Conservation (phyloP, 2,113 vertebrate genomes). For the Craseonycteris thonglongyai region DNA sequence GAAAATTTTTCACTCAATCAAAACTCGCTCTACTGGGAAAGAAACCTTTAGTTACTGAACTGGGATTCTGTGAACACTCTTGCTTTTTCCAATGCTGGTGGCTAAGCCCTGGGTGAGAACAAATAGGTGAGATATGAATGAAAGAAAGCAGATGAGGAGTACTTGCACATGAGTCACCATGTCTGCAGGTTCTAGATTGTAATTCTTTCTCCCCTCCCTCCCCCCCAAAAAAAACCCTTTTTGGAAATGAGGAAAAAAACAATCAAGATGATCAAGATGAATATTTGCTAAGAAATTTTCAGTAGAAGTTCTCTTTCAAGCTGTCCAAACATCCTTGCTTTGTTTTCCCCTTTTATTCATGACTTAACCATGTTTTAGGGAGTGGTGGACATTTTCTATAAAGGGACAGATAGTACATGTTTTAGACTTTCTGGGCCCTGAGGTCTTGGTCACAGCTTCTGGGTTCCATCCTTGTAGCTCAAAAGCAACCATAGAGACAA, state of each 20-base stretch:
- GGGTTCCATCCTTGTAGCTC: neutral
- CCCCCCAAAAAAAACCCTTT: too few species aligned
- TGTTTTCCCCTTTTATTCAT: neutral
- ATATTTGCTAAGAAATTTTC: neutral
- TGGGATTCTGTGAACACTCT: neutral
- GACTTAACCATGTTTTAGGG: neutral
- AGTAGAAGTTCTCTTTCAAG: neutral
- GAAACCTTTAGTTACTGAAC: neutral
- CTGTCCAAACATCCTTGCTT: neutral
- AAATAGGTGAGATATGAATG: neutral
- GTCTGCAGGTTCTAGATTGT: too few species aligned
- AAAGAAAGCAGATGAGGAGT: neutral
- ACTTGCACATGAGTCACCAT: neutral
- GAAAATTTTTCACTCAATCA: neutral
- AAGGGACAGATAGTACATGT: neutral
- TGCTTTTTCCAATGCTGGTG: neutral
- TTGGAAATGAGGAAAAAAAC: neutral
- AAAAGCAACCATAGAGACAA: neutral
- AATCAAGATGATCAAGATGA: neutral
- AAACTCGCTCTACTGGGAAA: neutral
- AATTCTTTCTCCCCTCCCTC: too few species aligned
- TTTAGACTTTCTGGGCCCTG: neutral
- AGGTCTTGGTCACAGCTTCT: neutral
- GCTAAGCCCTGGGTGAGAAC: neutral
- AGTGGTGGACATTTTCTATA: neutral